Evolutionary conservation across 2,113 vertebrate species (phyloP).

Genomic region (Cromileptes altivelis): DNA sequence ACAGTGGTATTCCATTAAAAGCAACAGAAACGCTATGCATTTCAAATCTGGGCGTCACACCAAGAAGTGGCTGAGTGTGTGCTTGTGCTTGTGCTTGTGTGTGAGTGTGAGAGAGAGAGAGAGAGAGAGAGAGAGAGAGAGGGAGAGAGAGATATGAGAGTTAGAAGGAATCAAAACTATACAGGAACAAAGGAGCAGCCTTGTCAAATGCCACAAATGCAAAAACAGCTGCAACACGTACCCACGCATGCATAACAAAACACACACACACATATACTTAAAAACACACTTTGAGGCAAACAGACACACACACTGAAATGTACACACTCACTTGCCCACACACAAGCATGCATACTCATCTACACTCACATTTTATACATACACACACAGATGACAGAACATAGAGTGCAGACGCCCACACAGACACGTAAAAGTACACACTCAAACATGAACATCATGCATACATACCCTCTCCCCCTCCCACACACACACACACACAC

Average conservation of each 20-base stretch:
- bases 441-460: constrained; percentile 12
- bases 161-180: constrained; percentile 43
- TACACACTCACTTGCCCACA: background rate
- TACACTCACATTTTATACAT: background rate
- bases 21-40: constrained; percentile 71
- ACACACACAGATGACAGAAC: background rate
- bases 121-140: too few species aligned
- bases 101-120: background rate
- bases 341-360: constrained; percentile 38
- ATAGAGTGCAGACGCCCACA: constrained; percentile 24
- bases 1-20: constrained; percentile 74
- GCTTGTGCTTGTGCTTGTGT: constrained; percentile 29
- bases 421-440: background rate
- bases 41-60: constrained; percentile 72
- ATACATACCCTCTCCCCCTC: constrained; percentile 6
- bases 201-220: constrained; percentile 42
- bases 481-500: background rate
- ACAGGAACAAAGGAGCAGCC: constrained; percentile 40
- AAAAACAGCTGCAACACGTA: constrained; percentile 65
- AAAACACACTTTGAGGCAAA: background rate
- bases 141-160: background rate
- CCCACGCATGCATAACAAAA: constrained; percentile 4
- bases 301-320: background rate
- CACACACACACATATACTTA: background rate
- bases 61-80: constrained; percentile 28